phyloP scores from a whole-genome alignment of 2,797 vertebrate genomes.

The Cynopterus sphinx region DNA sequence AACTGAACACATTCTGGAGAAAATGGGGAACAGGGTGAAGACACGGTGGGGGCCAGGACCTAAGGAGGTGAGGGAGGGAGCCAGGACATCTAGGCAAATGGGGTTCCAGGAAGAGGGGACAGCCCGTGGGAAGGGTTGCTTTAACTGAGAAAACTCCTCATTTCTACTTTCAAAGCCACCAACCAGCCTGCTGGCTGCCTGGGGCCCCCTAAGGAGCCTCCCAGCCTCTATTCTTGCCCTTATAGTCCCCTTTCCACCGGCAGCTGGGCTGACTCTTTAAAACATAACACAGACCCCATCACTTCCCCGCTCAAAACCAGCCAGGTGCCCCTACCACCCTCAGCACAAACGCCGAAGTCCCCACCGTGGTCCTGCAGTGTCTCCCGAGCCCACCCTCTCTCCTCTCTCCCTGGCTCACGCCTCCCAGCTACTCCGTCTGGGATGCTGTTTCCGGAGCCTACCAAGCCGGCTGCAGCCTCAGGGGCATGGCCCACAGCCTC shows the following conservation, averaged over 20 bases:
- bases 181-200: background rate
- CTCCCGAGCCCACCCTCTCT: accelerated
- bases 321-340: background rate
- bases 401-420: background rate
- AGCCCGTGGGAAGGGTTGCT: background rate
- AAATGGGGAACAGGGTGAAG: background rate
- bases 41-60: background rate
- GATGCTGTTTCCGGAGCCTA: background rate
- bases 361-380: accelerated
- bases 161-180: background rate
- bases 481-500: background rate
- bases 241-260: background rate
- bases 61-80: background rate
- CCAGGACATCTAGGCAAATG: background rate
- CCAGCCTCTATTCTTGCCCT: background rate
- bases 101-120: background rate
- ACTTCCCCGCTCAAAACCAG: background rate
- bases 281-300: background rate
- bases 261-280: background rate
- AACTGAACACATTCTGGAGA: background rate
- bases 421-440: background rate
- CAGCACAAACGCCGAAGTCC: background rate
- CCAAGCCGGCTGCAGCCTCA: background rate
- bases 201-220: background rate
- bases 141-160: background rate